Conservation (phyloP, 2,888 invertebrate species). For the Diarsia mendica region DNA sequence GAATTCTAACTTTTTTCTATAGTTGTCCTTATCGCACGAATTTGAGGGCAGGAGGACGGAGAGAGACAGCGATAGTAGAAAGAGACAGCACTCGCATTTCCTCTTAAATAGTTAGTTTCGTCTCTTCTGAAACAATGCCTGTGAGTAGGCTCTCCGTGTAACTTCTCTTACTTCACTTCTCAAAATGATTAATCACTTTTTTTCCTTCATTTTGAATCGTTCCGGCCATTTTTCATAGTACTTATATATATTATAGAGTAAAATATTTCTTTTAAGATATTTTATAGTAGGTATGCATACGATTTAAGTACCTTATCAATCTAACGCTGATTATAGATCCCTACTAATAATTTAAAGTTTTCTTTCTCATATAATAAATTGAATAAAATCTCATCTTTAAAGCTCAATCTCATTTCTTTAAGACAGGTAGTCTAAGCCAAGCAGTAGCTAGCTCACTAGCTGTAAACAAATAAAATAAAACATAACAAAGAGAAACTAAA, state of each 20-base stretch:
- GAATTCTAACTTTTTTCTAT: too few relatives aligned
- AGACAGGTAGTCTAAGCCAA: constrained; percentile 19
- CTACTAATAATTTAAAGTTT: constrained; percentile 17
- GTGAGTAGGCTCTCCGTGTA: neutral
- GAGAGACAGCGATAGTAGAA: too few relatives aligned
- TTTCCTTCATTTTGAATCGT: constrained; percentile 82
- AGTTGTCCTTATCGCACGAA: too few relatives aligned
- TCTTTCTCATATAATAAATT: constrained; percentile 4
- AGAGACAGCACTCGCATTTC: too few relatives aligned
- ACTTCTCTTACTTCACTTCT: constrained; percentile 37
- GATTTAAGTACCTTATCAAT: constrained; percentile 34
- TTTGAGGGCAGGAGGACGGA: too few relatives aligned
- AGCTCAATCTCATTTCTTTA: constrained; percentile 25
- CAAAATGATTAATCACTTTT: constrained; percentile 54
- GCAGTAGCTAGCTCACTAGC: constrained; percentile 33
- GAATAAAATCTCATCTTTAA: constrained; percentile 2
- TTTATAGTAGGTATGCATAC: constrained; percentile 44
- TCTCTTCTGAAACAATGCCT: constrained; percentile 8
- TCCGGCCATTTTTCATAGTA: constrained; percentile 89
- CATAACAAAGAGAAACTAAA: constrained; percentile 49
- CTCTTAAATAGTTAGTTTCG: constrained; percentile 3
- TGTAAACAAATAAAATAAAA: constrained; percentile 9
- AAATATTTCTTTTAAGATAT: constrained; percentile 67
- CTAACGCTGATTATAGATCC: constrained; percentile 11
- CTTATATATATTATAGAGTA: constrained; percentile 80